phyloP scores from a whole-genome alignment of 2,888 invertebrate genomes.

The Cactoblastis cactorum region DNA sequence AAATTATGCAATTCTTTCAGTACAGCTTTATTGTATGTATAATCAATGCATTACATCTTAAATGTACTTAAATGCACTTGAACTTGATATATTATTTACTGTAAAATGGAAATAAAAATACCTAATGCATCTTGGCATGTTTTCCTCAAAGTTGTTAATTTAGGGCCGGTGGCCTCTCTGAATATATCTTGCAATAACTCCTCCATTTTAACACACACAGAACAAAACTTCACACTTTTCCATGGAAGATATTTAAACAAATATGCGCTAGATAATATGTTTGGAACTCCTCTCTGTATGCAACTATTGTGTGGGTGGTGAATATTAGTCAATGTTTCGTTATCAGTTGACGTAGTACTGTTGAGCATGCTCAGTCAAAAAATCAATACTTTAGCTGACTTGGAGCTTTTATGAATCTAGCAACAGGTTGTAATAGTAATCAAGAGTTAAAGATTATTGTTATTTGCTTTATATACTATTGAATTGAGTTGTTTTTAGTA shows the following conservation, averaged over 20 bases:
- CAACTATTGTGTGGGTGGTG: constrained; percentile 48
- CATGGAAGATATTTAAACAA: constrained; percentile 8
- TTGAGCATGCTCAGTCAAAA: constrained; percentile 67
- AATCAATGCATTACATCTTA: too few species aligned
- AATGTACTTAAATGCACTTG: too few species aligned
- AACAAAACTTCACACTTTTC: constrained; percentile 7
- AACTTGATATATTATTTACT: neutral
- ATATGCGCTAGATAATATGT: neutral
- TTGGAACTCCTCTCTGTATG: constrained; percentile 2
- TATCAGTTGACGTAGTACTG: constrained; percentile 48
- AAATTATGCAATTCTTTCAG: too few species aligned
- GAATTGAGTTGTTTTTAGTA: too few species aligned
- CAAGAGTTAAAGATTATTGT: neutral
- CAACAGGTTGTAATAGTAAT: constrained; percentile 48
- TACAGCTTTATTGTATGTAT: too few species aligned
- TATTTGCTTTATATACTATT: neutral
- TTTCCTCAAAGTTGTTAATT: constrained; percentile 86
- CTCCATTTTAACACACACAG: constrained; percentile 83
- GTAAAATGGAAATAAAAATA: constrained; percentile 55
- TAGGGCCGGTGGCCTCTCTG: constrained; percentile 90
- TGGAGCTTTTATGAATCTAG: constrained; percentile 31
- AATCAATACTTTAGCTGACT: constrained; percentile 59
- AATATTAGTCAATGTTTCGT: constrained; percentile 30
- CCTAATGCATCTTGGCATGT: constrained; percentile 93
- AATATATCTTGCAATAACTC: constrained; percentile 90